These are phyloP conservation scores for Cremastobaeus sp. DNA, from an alignment of 2,888 invertebrate genomes.

Conservation along the genomic window DNA sequence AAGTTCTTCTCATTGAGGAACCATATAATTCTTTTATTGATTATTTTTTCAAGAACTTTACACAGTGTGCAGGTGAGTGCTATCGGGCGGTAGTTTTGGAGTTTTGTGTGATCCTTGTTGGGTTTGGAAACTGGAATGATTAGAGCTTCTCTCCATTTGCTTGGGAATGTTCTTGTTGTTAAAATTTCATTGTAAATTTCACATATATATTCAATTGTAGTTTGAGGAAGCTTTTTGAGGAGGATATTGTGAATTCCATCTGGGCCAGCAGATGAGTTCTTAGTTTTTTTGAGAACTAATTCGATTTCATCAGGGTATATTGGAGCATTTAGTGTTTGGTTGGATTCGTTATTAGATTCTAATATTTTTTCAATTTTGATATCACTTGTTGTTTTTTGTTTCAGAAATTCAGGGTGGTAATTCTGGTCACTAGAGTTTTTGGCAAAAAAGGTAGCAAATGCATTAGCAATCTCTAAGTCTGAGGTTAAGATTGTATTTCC, in stretches of 20 bases:
- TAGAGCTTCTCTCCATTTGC: slow-evolving; percentile 21
- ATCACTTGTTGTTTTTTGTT: too few relatives aligned
- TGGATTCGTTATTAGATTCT: too few relatives aligned
- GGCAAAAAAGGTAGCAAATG: too few relatives aligned
- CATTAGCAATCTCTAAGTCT: too few relatives aligned
- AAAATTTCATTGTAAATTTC: slow-evolving; percentile 27
- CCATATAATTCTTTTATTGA: slow-evolving; percentile 21
- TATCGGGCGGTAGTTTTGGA: slow-evolving; percentile 40
- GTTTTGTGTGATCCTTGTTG: slow-evolving; percentile 20
- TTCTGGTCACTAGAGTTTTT: too few relatives aligned
- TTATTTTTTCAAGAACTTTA: slow-evolving; percentile 27
- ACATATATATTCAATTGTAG: background rate
- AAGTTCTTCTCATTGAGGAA: background rate
- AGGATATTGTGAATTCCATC: slow-evolving; percentile 44
- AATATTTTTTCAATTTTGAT: too few relatives aligned
- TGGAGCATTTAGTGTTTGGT: too few relatives aligned
- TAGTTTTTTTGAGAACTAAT: background rate
- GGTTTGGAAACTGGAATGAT: slow-evolving; percentile 34
- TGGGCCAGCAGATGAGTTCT: slow-evolving; percentile 54
- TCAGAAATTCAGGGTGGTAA: too few relatives aligned
- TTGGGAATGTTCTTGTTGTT: slow-evolving; percentile 11
- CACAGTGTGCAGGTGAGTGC: slow-evolving; percentile 39
- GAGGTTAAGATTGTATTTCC: too few relatives aligned
- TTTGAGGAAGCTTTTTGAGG: slow-evolving; percentile 34
- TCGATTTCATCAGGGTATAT: too few relatives aligned